phyloP scores from a whole-genome alignment of 2,113 vertebrate genomes.

The Oplegnathus fasciatus region DNA sequence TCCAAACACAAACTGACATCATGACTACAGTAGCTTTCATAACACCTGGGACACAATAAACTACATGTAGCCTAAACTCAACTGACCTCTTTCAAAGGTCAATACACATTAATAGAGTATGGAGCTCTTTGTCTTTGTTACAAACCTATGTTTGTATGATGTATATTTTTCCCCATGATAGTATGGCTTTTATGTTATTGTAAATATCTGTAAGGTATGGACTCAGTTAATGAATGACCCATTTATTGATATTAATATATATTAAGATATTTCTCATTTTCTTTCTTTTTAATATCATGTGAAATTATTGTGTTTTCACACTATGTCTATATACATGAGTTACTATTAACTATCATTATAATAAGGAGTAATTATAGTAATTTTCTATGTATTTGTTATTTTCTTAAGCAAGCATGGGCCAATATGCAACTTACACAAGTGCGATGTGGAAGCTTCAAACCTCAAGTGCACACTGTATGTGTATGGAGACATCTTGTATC shows the following conservation, averaged over 20 bases:
- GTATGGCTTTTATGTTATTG: not conserved
- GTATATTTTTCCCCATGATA: not conserved
- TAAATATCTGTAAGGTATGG: not conserved
- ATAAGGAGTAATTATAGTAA: not conserved
- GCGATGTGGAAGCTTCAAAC: not conserved
- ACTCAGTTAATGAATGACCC: not conserved
- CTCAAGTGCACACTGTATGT: not conserved
- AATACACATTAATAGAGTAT: not conserved
- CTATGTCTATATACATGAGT: too few species aligned
- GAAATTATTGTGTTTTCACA: not conserved
- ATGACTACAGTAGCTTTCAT: not conserved
- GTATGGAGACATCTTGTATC: not conserved
- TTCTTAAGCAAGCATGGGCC: too few species aligned
- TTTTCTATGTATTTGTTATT: not conserved
- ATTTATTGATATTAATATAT: too few species aligned
- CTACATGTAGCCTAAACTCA: constrained; percentile 7
- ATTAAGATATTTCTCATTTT: too few species aligned
- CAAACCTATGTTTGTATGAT: not conserved
- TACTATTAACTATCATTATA: too few species aligned
- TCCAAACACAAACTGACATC: constrained; percentile 15
- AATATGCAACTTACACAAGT: not conserved
- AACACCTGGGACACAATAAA: constrained; percentile 4
- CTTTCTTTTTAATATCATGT: not conserved
- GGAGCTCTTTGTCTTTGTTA: not conserved
- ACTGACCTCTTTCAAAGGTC: not conserved